phyloP scores from a whole-genome alignment of 37 sponge, comb jelly and placozoan genomes.

The Beroe ovata region DNA sequence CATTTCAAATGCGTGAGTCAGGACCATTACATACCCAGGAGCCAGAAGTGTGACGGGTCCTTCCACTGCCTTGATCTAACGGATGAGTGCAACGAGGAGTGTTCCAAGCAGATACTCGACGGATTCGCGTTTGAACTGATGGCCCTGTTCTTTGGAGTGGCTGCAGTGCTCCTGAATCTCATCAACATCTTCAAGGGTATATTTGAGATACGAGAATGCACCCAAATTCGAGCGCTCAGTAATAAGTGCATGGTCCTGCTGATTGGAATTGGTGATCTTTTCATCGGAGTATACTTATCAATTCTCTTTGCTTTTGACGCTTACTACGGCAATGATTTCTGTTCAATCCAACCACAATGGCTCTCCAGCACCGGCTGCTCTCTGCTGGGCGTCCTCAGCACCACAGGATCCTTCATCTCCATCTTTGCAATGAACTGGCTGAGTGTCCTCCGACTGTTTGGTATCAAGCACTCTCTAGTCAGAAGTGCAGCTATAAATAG shows the following conservation, averaged over 20 bases:
- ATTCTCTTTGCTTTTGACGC: neutral
- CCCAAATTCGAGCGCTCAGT: neutral
- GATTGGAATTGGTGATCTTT: neutral
- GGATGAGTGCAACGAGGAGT: constrained; percentile 5
- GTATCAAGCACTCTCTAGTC: neutral
- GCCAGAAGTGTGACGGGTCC: constrained; percentile 7
- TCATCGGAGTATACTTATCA: neutral
- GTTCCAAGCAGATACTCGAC: neutral
- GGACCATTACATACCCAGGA: neutral
- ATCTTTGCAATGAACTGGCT: neutral
- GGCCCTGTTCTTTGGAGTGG: neutral
- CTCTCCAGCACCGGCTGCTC: neutral
- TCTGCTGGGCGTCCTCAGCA: neutral
- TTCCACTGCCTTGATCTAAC: neutral
- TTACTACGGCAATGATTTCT: neutral
- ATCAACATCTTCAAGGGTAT: neutral
- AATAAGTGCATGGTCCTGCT: neutral
- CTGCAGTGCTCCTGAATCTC: neutral
- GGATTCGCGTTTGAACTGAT: neutral
- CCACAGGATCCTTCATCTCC: neutral
- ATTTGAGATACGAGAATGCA: neutral
- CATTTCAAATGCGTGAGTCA: neutral
- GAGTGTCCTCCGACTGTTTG: neutral
- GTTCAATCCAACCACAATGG: neutral
- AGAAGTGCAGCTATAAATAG: neutral